These are phyloP conservation scores for Camelus bactrianus DNA, from an alignment of 2,113 vertebrate genomes.

Conservation along the genomic window DNA sequence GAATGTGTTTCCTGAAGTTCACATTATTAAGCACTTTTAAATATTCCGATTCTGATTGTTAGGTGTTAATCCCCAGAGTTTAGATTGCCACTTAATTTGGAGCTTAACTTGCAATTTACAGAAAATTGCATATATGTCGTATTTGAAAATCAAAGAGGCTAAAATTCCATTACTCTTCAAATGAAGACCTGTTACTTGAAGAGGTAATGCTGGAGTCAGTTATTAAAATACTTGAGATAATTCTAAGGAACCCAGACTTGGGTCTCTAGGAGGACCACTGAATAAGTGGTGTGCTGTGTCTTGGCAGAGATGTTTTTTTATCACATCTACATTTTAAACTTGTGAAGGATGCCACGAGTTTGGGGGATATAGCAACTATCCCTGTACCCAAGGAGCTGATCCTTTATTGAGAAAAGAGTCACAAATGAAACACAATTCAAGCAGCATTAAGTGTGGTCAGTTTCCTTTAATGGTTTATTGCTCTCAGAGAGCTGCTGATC, in stretches of 20 bases:
- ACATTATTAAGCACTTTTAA: not conserved
- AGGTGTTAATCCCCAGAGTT: not conserved
- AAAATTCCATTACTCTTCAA: not conserved
- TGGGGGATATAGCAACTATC: not conserved
- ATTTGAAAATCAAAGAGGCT: slow-evolving; percentile 1
- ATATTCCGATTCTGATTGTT: not conserved
- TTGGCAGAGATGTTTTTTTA: not conserved
- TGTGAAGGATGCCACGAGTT: not conserved
- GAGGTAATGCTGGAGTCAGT: not conserved
- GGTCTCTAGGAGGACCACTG: not conserved
- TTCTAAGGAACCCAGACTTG: not conserved
- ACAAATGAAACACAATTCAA: not conserved
- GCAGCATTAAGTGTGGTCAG: fast-evolving
- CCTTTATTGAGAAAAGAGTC: not conserved
- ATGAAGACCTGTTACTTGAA: not conserved
- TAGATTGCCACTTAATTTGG: not conserved
- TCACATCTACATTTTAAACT: not conserved
- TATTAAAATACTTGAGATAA: not conserved
- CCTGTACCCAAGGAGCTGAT: not conserved
- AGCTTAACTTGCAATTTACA: not conserved
- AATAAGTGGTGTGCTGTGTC: not conserved
- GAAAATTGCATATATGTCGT: not conserved
- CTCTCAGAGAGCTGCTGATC: not conserved
- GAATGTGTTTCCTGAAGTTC: not conserved
- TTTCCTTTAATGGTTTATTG: not conserved